Percentiles rank a stretch among this genome's conserved stretches.
phyloP scores from a whole-genome alignment of 2,888 invertebrate genomes.

The Dasysyrphus albostriatus region DNA sequence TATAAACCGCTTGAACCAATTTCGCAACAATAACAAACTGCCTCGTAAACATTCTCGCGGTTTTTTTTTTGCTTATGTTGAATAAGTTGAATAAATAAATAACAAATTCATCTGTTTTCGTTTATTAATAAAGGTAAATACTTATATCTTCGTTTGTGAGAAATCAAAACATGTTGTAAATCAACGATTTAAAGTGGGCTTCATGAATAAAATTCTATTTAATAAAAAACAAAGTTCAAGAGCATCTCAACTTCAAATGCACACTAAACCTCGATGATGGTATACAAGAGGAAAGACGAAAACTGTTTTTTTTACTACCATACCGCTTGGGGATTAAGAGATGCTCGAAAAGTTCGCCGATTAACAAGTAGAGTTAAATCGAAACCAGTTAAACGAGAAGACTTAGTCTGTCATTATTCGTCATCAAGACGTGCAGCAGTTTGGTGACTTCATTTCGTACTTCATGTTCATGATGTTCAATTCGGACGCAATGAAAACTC shows the following conservation, averaged over 20 bases:
- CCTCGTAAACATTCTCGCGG: neutral
- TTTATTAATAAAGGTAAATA: neutral
- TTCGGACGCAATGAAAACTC: constrained; percentile 52
- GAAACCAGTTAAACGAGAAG: constrained; percentile 60
- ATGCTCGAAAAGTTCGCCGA: constrained; percentile 28
- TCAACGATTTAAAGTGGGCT: constrained; percentile 28
- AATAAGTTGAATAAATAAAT: constrained; percentile 19
- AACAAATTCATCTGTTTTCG: neutral
- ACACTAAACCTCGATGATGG: neutral
- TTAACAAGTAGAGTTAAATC: neutral
- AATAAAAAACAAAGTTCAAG: constrained; percentile 35
- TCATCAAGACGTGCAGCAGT: constrained; percentile 51
- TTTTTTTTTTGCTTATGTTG: neutral
- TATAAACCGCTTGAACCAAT: neutral
- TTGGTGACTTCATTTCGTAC: constrained; percentile 68
- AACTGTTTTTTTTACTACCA: neutral
- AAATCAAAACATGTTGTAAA: constrained; percentile 38
- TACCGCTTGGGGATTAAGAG: constrained; percentile 43
- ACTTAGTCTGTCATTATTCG: constrained; percentile 62
- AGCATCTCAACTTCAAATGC: neutral
- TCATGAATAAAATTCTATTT: constrained; percentile 24
- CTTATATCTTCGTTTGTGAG: neutral
- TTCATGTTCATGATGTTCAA: constrained; percentile 45
- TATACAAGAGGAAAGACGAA: neutral
- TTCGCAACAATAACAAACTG: neutral